phyloP scores from a whole-genome alignment of 2,113 vertebrate genomes.

The Carassius auratus region DNA sequence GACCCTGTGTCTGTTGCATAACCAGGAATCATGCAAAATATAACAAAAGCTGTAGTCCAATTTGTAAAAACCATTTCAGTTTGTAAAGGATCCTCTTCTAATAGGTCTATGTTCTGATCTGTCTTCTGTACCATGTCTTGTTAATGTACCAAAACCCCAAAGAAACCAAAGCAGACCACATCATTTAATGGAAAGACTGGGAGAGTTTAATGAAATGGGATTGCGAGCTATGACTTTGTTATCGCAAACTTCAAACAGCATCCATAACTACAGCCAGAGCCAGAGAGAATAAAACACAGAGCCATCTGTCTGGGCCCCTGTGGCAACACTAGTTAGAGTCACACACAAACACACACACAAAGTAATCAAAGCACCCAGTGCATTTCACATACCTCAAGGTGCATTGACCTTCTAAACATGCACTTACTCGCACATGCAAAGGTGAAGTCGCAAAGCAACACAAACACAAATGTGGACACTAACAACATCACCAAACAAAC shows the following conservation, averaged over 20 bases:
- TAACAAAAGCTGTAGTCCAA: not conserved
- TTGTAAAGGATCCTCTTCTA: not conserved
- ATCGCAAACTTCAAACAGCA: slow-evolving; percentile 55
- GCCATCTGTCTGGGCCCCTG: slow-evolving; percentile 53
- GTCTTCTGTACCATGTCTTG: not conserved
- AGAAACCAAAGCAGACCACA: slow-evolving; percentile 36
- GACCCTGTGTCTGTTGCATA: not conserved
- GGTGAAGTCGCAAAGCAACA: slow-evolving; percentile 6
- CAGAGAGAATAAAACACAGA: slow-evolving; percentile 42
- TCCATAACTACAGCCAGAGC: slow-evolving; percentile 43
- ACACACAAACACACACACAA: not conserved
- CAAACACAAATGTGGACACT: slow-evolving; percentile 6
- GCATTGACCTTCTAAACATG: slow-evolving; percentile 13
- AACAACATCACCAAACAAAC: slow-evolving; percentile 43
- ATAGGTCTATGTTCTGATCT: not conserved
- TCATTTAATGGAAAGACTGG: not conserved
- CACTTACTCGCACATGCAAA: not conserved
- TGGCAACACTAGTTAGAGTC: slow-evolving; percentile 50
- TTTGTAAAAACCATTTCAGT: not conserved
- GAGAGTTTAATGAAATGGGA: slow-evolving; percentile 13
- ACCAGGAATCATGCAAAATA: slow-evolving; percentile 26
- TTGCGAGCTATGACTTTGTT: slow-evolving; percentile 35
- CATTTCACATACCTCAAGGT: slow-evolving; percentile 16
- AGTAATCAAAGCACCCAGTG: not conserved
- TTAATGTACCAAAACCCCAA: slow-evolving; percentile 17